These are phyloP conservation scores for Globicephala melas DNA, from an alignment of 2,113 vertebrate genomes.

Conservation along the genomic window DNA sequence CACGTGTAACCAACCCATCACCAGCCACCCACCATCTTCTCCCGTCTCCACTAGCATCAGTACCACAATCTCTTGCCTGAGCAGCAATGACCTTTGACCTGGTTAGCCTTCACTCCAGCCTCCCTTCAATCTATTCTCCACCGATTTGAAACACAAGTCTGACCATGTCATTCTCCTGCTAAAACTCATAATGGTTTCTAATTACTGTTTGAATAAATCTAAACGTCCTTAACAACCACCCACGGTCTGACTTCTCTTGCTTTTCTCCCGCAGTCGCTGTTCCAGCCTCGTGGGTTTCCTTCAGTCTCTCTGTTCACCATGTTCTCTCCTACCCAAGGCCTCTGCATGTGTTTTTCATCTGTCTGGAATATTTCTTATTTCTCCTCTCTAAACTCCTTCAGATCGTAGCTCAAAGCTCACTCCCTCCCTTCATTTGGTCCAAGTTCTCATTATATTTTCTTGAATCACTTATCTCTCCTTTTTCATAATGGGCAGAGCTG, in stretches of 20 bases:
- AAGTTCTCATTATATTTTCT: slow-evolving; percentile 19
- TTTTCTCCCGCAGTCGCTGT: background rate
- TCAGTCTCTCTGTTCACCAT: background rate
- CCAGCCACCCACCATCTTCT: background rate
- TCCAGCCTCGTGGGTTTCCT: background rate
- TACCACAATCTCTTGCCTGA: background rate
- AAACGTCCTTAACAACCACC: background rate
- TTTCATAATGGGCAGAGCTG: background rate
- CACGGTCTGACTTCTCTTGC: background rate
- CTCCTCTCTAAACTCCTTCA: background rate
- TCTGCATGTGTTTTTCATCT: background rate
- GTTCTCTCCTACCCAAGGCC: background rate
- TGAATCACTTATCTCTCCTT: background rate
- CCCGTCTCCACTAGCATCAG: background rate
- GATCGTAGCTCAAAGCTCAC: background rate
- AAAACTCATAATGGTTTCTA: background rate
- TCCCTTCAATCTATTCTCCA: background rate
- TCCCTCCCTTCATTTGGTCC: background rate
- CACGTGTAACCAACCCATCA: background rate
- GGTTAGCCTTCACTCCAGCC: background rate
- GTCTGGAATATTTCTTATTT: background rate
- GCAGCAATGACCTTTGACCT: background rate
- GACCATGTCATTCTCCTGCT: background rate
- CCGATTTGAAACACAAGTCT: background rate
- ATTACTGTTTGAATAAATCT: background rate